Evolutionary conservation across 2,797 vertebrate species (phyloP).

Genomic region (Rhinoraja longicauda): DNA sequence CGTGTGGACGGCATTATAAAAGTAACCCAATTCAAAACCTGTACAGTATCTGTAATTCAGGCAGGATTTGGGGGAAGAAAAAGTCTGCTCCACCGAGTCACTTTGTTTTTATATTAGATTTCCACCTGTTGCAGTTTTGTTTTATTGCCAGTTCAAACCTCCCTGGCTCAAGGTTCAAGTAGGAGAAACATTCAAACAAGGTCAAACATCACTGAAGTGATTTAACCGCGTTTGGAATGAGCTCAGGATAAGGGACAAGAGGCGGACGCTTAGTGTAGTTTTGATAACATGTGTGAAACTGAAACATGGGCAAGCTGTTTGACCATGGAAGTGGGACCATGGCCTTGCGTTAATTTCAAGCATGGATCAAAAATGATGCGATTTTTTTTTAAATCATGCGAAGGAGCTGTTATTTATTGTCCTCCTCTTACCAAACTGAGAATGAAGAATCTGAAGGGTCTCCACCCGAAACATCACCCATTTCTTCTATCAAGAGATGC

Average conservation of each 20-base stretch:
- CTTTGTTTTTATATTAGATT: background rate
- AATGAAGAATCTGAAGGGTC: too few relatives aligned
- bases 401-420: too few relatives aligned
- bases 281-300: background rate
- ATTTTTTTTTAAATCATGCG: too few relatives aligned
- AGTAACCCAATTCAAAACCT: background rate
- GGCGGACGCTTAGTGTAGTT: background rate
- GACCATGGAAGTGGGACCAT: background rate
- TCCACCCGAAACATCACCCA: too few relatives aligned
- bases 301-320: background rate
- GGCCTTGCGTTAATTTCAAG: background rate
- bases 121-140: background rate
- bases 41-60: background rate
- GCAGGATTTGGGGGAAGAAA: background rate
- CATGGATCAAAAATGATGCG: background rate
- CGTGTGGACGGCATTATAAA: background rate
- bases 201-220: background rate
- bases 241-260: background rate
- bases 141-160: background rate
- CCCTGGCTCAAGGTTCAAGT: background rate
- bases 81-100: background rate
- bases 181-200: background rate
- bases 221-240: background rate
- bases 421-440: too few relatives aligned
- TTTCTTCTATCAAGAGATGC: too few relatives aligned